A percentile compares a stretch with the other conserved stretches of the same genome.
These are phyloP conservation scores for Adrianichthys oophorus DNA, from an alignment of 2,797 vertebrate genomes.

Conservation along the genomic window DNA sequence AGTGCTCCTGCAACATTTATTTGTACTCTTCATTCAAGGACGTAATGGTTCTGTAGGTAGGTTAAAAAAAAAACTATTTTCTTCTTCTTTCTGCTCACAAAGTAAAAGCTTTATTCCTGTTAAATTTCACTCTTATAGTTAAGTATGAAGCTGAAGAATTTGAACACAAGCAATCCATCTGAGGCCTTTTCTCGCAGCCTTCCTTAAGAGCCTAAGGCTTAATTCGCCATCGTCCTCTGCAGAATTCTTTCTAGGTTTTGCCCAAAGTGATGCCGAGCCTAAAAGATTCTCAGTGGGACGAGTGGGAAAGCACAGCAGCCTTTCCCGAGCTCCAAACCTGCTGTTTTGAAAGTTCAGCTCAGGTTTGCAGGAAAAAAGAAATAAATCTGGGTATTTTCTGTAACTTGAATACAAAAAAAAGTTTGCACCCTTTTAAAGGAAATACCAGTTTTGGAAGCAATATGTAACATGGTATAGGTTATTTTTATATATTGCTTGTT, in stretches of 20 bases:
- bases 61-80: slow-evolving; percentile 6
- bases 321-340: slow-evolving; percentile 28
- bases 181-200: slow-evolving; percentile 35
- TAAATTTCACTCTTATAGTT: slow-evolving; percentile 18
- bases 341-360: slow-evolving; percentile 25
- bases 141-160: slow-evolving; percentile 41
- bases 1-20: slow-evolving; percentile 1
- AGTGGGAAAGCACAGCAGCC: slow-evolving; percentile 21
- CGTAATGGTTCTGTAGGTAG: slow-evolving; percentile 3
- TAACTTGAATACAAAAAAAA: slow-evolving; percentile 16
- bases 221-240: slow-evolving; percentile 24
- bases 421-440: slow-evolving; percentile 12
- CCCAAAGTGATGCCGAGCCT: slow-evolving; percentile 57
- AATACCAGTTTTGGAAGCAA: background rate
- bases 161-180: slow-evolving; percentile 52
- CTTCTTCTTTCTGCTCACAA: slow-evolving; percentile 8
- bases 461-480: too few relatives aligned
- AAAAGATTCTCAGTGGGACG: slow-evolving; percentile 45
- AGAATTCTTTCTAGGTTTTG: slow-evolving; percentile 58
- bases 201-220: slow-evolving; percentile 49
- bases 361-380: slow-evolving; percentile 23
- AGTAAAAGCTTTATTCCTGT: slow-evolving; percentile 16
- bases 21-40: slow-evolving; percentile 15
- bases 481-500: too few relatives aligned
- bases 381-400: slow-evolving; percentile 13